These are phyloP conservation scores for Numida meleagris DNA, from an alignment of 2,113 vertebrate species.

Conservation along the genomic window DNA sequence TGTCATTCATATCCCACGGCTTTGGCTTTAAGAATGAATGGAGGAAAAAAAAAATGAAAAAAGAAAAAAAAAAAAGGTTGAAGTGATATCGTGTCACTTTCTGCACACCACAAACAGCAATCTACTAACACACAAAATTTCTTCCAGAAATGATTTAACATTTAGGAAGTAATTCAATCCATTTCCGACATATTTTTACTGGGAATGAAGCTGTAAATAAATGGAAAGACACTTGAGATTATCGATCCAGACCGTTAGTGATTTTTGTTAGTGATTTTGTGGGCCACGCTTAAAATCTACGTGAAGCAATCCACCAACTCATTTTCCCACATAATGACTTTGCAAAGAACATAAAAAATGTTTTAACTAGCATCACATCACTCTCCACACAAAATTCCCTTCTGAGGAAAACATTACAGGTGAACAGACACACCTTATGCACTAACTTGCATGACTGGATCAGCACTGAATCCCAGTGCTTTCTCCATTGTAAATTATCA, in stretches of 20 bases:
- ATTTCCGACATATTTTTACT: background rate
- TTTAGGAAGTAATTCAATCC: background rate
- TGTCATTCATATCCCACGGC: background rate
- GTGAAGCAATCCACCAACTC: background rate
- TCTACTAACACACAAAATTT: background rate
- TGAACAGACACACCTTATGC: background rate
- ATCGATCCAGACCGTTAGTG: background rate
- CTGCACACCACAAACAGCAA: background rate
- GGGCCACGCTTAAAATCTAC: background rate
- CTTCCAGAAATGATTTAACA: background rate
- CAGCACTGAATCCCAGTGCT: background rate
- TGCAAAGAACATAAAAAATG: background rate
- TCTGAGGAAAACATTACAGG: background rate
- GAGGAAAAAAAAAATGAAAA: background rate
- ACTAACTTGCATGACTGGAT: background rate
- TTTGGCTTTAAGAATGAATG: background rate
- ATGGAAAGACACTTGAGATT: background rate
- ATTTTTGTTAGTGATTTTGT: background rate
- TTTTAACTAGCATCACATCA: background rate
- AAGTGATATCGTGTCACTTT: background rate
- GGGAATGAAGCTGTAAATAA: background rate
- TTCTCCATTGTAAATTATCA: background rate
- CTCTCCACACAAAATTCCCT: background rate
- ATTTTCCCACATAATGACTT: background rate
- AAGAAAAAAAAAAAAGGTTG: background rate